Conservation (phyloP, 2,113 vertebrate species). For the Setophaga kirtlandii region DNA sequence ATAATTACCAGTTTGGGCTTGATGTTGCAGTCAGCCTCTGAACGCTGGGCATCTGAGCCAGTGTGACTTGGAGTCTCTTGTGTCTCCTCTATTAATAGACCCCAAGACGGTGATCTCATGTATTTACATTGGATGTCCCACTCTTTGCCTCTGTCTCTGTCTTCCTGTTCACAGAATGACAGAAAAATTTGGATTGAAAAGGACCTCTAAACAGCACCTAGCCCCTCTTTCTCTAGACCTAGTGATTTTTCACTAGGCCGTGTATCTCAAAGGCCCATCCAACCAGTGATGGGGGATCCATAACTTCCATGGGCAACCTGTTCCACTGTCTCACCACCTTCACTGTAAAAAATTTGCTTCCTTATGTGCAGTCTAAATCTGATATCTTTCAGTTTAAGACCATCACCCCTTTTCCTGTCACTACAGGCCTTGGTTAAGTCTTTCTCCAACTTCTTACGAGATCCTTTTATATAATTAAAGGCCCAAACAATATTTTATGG, state of each 20-base stretch:
- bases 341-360: rapidly evolving
- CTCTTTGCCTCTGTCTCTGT: neutral
- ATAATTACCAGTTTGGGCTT: neutral
- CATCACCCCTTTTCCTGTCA: rapidly evolving
- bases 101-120: neutral
- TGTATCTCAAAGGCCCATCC: neutral
- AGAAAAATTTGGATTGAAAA: neutral
- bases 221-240: neutral
- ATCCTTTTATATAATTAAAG: neutral
- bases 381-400: neutral
- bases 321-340: neutral
- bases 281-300: neutral
- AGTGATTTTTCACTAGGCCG: neutral
- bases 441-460: neutral
- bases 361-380: neutral
- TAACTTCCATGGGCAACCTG: neutral
- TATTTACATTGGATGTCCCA: neutral
- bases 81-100: neutral
- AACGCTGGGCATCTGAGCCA: neutral
- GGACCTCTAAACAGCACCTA: neutral
- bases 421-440: neutral
- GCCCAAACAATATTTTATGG: neutral
- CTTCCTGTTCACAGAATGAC: neutral
- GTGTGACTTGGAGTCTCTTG: rapidly evolving
- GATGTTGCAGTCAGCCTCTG: neutral